A percentile compares a stretch with the other conserved stretches of the same genome.
phyloP scores from a whole-genome alignment of 92 coral and sea anemone genomes.

The Micromussa lordhowensis region DNA sequence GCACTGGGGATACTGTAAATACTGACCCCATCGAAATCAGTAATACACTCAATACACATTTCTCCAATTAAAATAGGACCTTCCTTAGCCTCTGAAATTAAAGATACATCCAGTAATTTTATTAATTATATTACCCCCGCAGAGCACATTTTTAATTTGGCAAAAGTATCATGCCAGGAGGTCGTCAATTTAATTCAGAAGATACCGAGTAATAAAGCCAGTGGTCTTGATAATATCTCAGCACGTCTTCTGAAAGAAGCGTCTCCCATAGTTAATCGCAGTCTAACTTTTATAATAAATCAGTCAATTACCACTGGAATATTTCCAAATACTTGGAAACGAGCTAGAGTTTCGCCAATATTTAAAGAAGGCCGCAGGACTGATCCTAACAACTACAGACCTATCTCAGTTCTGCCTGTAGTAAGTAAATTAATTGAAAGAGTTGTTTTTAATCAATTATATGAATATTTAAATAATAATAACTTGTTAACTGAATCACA shows the following conservation, averaged over 20 bases:
- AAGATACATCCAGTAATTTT: background rate
- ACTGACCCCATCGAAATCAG: background rate
- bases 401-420: slow-evolving; percentile 1
- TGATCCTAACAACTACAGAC: slow-evolving; percentile 28
- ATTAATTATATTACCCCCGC: too few relatives aligned
- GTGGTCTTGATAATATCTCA: background rate
- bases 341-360: slow-evolving; percentile 7
- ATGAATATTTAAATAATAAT: slow-evolving; percentile 11
- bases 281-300: slow-evolving; percentile 22
- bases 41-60: background rate
- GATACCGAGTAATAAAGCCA: too few relatives aligned
- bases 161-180: too few relatives aligned
- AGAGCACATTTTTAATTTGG: too few relatives aligned
- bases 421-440: slow-evolving; percentile 14
- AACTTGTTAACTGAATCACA: slow-evolving; percentile 1
- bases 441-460: slow-evolving; percentile 2
- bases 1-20: background rate
- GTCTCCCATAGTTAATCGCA: slow-evolving; percentile 11
- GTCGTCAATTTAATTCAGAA: too few relatives aligned
- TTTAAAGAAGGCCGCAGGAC: slow-evolving; percentile 5
- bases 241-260: slow-evolving; percentile 1
- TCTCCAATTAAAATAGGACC: slow-evolving; percentile 6
- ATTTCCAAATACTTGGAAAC: slow-evolving; percentile 15
- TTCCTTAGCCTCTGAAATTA: slow-evolving; percentile 10
- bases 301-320: slow-evolving; percentile 37